Evolutionary conservation across 2,888 invertebrate species (phyloP), one percentile per base, ranked within the genome.

Genomic region (Amblyjoppa fuscipennis): DNA sequence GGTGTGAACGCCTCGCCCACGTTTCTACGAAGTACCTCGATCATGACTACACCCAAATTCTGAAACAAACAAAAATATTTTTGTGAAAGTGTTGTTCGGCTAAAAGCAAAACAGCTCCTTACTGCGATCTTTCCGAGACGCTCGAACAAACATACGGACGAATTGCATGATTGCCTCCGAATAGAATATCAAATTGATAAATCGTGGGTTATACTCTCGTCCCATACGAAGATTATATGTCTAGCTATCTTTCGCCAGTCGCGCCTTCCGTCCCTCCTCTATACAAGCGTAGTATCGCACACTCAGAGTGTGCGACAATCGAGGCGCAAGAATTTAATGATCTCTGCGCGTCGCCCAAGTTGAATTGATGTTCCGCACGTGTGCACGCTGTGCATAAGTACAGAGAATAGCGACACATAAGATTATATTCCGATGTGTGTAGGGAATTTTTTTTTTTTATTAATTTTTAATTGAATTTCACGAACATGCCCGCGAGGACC

Each of bases 1-100:
- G 93, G 89, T 0, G 94, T 94, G 84, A 94, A 94, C 80, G 93
- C 93, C 4, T 92, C 89, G 28, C 95, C 95, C 45, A 95, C 89
- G 79, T 92, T 93, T 81, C 94, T 93, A 20, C 91, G 90, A 28
- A 95, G 90, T 64, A 94, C 92, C 4, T 94, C 93, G 59, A 94
- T 71, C n/a, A 95, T 87, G 9, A 94, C 92, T 53, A 87, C 87
- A 86, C 94, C 94, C 84, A 95, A 90, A 87, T 94, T 92, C 95
- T 95, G 91, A 7, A 93, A 83, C 64, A 82, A 74, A 41, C 75
- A 53, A 68, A 61, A 49, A 76, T 49, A 71, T 9, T 16, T 45
- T 13, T 0, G 0, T 0, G 0, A 64, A 64, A 34, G 45, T 49
- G 16, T 4, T 3, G 45, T 5, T 5, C 45, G 16, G 3, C 16